Evolutionary conservation across 2,113 vertebrate species (phyloP).

Genomic region (mouse (Mus musculus)): GRCm39 chr4:134379501-134380000

Average conservation of each 20-base stretch:
- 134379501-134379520: neutral
- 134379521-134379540: neutral
- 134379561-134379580: neutral
- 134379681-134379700: neutral
- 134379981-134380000: neutral
- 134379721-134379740: neutral
- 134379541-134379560: neutral
- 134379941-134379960: neutral
- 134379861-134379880: neutral
- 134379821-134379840: neutral
- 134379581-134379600: neutral
- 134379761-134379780: neutral
- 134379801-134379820: neutral
- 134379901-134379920: neutral
- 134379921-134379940: slow-evolving; percentile 7
- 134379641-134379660: neutral
- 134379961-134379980: neutral
- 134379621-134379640: neutral
- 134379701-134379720: neutral
- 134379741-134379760: neutral
- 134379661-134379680: neutral
- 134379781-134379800: neutral
- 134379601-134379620: neutral
- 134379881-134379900: neutral
- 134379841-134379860: neutral